Evolutionary conservation across 2,888 invertebrate genomes (phyloP), one percentile per base, ranked within the genome.

Genomic region (Erpobdella octoculata): DNA sequence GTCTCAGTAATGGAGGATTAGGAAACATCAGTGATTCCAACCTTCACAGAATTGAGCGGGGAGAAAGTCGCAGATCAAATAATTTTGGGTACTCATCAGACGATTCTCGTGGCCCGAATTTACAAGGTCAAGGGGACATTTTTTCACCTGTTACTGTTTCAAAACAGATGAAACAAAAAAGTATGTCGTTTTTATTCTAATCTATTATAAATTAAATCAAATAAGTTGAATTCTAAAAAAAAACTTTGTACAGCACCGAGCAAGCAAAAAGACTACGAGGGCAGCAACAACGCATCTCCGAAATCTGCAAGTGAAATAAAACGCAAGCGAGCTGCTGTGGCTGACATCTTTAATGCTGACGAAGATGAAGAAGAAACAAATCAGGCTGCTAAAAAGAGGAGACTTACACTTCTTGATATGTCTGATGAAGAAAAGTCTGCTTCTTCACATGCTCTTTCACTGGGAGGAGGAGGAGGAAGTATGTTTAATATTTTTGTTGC

Each of bases 331-430:
- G 86, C 90, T 74, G 90, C 90, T 76, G 88, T 92, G 0, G 89
- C 90, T 76, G 91, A 91, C 79, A 91, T 92, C 3, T 92, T 92
- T 81, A 91, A 91, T 83, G 90, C 89, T 73, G 91, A 91, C 77
- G 91, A 91, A 58, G 69, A 69, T 4, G 69, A 69, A 0, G 91
- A 91, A 74, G 84, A 84, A 69, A 80, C 81, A 65, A 78, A 79
- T 25, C 25, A 25, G 18, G 53, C 53, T 8, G 84, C 85, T 71
- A 90, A 89, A 81, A 90, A 89, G 84, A 86, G 91, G 77, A 91
- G 91, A 86, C 85, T 91, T 12, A 79, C 80, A 31, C 81, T 81
- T 8, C 75, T 81, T 33, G 81, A 81, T 67, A 73, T 74, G 48
- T 35, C 48, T 4, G 36, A 64, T 18, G 75, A 75, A 35, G 73